Conservation (phyloP, 2,888 invertebrate genomes). For the Acanthosepion pharaonis region DNA sequence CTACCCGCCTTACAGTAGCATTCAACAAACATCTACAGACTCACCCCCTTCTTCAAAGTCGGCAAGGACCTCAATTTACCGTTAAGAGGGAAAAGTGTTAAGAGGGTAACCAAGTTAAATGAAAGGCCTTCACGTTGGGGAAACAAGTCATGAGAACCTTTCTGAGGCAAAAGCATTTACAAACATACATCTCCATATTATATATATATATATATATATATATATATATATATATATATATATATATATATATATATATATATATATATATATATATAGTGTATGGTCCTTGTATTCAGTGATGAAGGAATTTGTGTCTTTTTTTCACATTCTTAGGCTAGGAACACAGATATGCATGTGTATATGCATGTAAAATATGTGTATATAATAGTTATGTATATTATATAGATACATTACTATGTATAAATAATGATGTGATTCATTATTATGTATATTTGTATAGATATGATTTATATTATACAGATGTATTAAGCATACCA, state of each 20-base stretch:
- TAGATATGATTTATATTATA: too few species aligned
- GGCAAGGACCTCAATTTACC: slow-evolving; percentile 43
- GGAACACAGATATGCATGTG: too few species aligned
- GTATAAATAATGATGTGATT: too few species aligned
- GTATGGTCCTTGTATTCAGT: too few species aligned
- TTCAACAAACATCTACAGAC: slow-evolving; percentile 61
- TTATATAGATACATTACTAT: too few species aligned
- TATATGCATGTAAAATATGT: too few species aligned
- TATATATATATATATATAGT: too few species aligned
- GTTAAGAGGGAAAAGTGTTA: background rate
- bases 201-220: background rate
- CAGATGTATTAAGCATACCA: too few species aligned
- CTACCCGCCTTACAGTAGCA: slow-evolving; percentile 63
- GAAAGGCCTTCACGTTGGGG: background rate
- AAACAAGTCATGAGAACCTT: slow-evolving; percentile 18
- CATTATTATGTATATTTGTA: too few species aligned
- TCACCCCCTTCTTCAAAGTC: slow-evolving; percentile 57
- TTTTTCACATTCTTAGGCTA: too few species aligned
- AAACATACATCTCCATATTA: background rate
- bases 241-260: background rate
- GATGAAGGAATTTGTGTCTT: too few species aligned
- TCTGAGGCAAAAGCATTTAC: slow-evolving; percentile 33
- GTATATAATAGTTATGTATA: too few species aligned
- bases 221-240: background rate
- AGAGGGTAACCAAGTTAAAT: background rate